Conservation (phyloP, 2,888 invertebrate species). For the Cataglyphis altisquamis region DNA sequence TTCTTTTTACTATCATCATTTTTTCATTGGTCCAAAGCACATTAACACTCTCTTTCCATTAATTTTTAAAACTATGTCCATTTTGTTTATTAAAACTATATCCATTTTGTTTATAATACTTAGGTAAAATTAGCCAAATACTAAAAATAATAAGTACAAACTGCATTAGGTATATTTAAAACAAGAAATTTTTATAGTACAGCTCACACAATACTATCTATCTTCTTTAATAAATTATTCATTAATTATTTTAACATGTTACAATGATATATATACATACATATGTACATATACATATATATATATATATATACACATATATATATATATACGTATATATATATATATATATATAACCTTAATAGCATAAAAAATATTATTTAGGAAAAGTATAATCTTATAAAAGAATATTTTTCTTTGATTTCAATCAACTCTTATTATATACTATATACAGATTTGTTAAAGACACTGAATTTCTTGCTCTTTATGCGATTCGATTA, state of each 20-base stretch:
- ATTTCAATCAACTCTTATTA: constrained; percentile 39
- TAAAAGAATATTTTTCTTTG: constrained; percentile 40
- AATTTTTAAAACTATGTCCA: constrained; percentile 68
- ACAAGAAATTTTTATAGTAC: constrained; percentile 4
- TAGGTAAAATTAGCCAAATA: constrained; percentile 46
- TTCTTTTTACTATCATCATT: constrained; percentile 64
- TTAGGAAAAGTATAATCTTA: constrained; percentile 33
- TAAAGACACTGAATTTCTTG: constrained; percentile 36
- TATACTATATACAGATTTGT: constrained; percentile 44
- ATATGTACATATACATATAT: neutral
- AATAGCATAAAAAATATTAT: constrained; percentile 49
- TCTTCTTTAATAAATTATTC: constrained; percentile 23
- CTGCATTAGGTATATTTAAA: constrained; percentile 48
- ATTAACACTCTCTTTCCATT: constrained; percentile 65
- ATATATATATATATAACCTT: neutral
- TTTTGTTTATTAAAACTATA: constrained; percentile 65
- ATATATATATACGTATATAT: neutral
- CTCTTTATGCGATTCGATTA: constrained; percentile 6
- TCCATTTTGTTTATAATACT: constrained; percentile 37
- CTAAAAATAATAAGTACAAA: constrained; percentile 68
- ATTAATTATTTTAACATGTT: constrained; percentile 11
- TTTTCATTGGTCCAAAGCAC: constrained; percentile 77
- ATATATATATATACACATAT: neutral
- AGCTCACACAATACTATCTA: constrained; percentile 16
- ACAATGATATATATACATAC: neutral